These are phyloP conservation scores for Gracilinanus agilis DNA, from an alignment of 2,113 vertebrate species.

Conservation along the genomic window DNA sequence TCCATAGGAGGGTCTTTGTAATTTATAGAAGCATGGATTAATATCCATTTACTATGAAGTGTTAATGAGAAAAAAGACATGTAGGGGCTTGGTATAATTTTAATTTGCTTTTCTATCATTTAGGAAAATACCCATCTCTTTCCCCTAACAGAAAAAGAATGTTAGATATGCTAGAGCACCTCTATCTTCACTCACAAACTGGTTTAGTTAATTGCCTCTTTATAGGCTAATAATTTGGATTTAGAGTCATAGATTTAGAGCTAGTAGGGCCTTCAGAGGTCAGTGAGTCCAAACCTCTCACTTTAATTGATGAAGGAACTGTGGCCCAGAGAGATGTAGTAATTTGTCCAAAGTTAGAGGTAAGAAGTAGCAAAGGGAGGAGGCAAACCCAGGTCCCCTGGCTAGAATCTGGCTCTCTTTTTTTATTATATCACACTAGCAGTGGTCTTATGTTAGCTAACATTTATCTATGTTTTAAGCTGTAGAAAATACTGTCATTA, in stretches of 20 bases:
- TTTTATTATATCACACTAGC: neutral
- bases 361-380: neutral
- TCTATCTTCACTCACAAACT: neutral
- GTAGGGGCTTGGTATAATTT: neutral
- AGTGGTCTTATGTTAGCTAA: neutral
- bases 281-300: neutral
- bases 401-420: neutral
- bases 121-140: neutral
- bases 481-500: neutral
- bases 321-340: neutral
- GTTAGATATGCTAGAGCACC: neutral
- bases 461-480: neutral
- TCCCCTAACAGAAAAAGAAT: neutral
- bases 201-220: slow-evolving; percentile 23
- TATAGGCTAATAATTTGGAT: slow-evolving; percentile 39
- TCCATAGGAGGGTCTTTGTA: slow-evolving; percentile 64
- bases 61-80: slow-evolving; percentile 69
- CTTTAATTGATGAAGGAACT: neutral
- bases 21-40: slow-evolving; percentile 74
- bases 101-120: slow-evolving; percentile 33
- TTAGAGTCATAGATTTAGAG: neutral
- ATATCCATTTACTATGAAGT: slow-evolving; percentile 68
- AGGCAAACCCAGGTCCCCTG: neutral
- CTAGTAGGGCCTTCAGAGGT: neutral
- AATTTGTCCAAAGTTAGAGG: neutral